A percentile compares a stretch with the other conserved stretches of the same genome.
Evolutionary conservation across 2,797 vertebrate genomes (phyloP).

Genomic region (Mareca penelope): DNA sequence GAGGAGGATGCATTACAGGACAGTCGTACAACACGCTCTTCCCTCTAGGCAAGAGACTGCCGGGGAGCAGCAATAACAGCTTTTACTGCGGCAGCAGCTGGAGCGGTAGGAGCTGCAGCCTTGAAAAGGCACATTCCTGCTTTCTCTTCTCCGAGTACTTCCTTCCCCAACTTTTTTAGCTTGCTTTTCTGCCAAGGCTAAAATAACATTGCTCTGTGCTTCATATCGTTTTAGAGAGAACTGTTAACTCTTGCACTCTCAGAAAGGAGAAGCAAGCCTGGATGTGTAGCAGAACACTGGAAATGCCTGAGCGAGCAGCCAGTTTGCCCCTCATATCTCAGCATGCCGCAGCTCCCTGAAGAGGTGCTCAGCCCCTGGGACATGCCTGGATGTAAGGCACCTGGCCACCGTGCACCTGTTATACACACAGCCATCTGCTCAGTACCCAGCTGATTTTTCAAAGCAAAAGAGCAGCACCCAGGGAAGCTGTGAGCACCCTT

Average conservation of each 20-base stretch:
- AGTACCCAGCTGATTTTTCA: background rate
- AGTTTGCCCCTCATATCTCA: background rate
- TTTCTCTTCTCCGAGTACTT: background rate
- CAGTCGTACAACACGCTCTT: background rate
- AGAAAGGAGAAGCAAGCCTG: background rate
- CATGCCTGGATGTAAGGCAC: background rate
- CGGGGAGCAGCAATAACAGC: background rate
- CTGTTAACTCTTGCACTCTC: background rate
- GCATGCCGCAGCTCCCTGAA: background rate
- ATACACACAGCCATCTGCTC: rapidly evolving
- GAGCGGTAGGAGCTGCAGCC: conserved; percentile 10
- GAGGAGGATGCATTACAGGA: background rate
- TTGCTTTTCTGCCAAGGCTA: conserved; percentile 46
- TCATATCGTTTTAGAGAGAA: background rate
- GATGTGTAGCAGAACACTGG: rapidly evolving
- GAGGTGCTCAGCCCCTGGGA: background rate
- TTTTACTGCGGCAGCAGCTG: background rate
- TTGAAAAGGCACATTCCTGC: conserved; percentile 20
- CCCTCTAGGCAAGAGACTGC: background rate
- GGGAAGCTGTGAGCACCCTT: background rate
- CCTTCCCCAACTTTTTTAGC: conserved; percentile 10
- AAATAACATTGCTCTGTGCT: background rate
- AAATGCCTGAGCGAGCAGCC: background rate
- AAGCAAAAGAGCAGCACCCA: background rate
- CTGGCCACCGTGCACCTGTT: background rate